Percentiles rank a stretch among this genome's conserved stretches.
Evolutionary conservation across 2,888 invertebrate genomes (phyloP).

Genomic region (Sinotaia quadrata): DNA sequence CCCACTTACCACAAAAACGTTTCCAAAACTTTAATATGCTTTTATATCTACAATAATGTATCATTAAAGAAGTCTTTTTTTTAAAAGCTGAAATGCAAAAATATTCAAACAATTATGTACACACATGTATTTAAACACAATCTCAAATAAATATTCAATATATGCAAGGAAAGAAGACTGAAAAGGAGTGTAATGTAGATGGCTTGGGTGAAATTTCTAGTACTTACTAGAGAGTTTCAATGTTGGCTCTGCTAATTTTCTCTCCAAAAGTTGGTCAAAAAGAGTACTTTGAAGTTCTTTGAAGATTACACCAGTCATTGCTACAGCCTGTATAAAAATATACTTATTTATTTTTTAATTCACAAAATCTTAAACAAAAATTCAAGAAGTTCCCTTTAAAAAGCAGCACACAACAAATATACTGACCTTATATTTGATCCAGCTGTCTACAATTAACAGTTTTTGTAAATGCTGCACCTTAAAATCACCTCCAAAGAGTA

Average conservation of each 20-base stretch:
- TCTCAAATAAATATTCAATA: background rate
- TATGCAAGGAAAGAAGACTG: too few relatives aligned
- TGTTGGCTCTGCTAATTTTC: constrained; percentile 60
- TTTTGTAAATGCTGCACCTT: constrained; percentile 61
- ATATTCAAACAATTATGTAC: background rate
- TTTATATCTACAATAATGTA: too few relatives aligned
- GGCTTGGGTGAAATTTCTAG: too few relatives aligned
- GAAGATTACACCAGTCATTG: constrained; percentile 69
- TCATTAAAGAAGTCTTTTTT: too few relatives aligned
- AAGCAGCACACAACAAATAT: background rate
- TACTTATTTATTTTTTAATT: background rate
- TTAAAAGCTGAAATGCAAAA: background rate
- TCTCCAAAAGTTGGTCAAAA: constrained; percentile 59
- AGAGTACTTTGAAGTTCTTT: constrained; percentile 65
- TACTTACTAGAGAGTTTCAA: constrained; percentile 54
- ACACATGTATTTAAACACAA: background rate
- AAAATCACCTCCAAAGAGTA: constrained; percentile 87
- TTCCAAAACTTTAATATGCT: too few relatives aligned
- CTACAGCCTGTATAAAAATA: constrained; percentile 56
- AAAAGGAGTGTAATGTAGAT: too few relatives aligned
- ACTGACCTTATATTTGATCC: constrained; percentile 70
- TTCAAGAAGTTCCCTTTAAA: background rate
- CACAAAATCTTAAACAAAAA: background rate
- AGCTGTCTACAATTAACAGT: constrained; percentile 73
- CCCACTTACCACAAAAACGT: too few relatives aligned